Percentiles rank a stretch among this genome's conserved stretches.
phyloP scores from a whole-genome alignment of 2,113 vertebrate genomes.

The Psophia crepitans region DNA sequence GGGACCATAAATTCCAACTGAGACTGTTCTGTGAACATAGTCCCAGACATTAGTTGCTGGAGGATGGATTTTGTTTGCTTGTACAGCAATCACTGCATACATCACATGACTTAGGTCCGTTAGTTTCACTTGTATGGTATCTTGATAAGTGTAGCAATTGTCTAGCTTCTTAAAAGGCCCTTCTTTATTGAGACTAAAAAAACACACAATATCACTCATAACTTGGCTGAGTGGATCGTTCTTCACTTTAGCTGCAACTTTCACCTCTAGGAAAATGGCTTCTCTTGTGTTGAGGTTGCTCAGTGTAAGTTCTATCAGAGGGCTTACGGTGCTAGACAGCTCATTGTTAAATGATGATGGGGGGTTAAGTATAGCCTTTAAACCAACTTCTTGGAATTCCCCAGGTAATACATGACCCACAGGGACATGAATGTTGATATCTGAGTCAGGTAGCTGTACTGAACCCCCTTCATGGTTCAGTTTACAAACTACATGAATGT shows the following conservation, averaged over 20 bases:
- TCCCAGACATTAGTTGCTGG: constrained; percentile 81
- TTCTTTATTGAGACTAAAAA: constrained; percentile 80
- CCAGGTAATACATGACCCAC: constrained; percentile 85
- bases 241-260: constrained; percentile 86
- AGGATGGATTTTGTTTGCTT: constrained; percentile 77
- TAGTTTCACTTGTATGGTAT: constrained; percentile 88
- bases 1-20: constrained; percentile 90
- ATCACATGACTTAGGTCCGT: constrained; percentile 80
- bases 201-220: constrained; percentile 86
- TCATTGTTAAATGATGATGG: constrained; percentile 86
- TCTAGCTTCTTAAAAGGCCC: constrained; percentile 88
- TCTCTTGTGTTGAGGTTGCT: constrained; percentile 85
- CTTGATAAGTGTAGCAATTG: constrained; percentile 82
- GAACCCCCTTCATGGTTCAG: constrained; percentile 85
- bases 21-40: constrained; percentile 80
- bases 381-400: constrained; percentile 86
- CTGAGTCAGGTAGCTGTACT: constrained; percentile 84
- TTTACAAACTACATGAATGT: constrained; percentile 81
- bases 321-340: constrained; percentile 87
- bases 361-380: constrained; percentile 87
- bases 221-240: constrained; percentile 87
- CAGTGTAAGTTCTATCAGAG: constrained; percentile 86
- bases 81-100: constrained; percentile 82
- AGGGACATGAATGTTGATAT: constrained; percentile 86
- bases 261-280: constrained; percentile 85